These are phyloP conservation scores for Sesamia nonagrioides DNA, from an alignment of 1,140 invertebrate genomes.

Conservation along the genomic window DNA sequence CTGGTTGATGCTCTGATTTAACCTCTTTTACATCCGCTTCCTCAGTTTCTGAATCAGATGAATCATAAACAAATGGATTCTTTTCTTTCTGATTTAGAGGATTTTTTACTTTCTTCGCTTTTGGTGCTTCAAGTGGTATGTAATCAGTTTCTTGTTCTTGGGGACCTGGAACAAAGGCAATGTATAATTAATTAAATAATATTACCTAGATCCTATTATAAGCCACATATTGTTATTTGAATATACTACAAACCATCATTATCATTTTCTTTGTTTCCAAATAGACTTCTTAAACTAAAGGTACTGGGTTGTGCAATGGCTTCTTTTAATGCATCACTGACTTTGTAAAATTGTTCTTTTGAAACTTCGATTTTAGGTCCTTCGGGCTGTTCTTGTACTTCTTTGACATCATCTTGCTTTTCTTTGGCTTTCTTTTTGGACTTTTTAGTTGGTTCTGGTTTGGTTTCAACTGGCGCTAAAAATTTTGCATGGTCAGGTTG, in stretches of 20 bases:
- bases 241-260: constrained; percentile 65
- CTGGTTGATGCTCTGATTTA: constrained; percentile 48
- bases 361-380: constrained; percentile 87
- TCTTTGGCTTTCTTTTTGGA: constrained; percentile 75
- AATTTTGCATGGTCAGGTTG: constrained; percentile 88
- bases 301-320: constrained; percentile 84
- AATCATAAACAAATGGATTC: constrained; percentile 90
- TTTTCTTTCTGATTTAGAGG: constrained; percentile 78
- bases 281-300: constrained; percentile 89
- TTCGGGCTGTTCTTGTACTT: constrained; percentile 55
- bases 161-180: constrained; percentile 59
- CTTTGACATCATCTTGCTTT: constrained; percentile 63
- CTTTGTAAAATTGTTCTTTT: constrained; percentile 89
- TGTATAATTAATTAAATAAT: neutral
- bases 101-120: constrained; percentile 77
- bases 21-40: constrained; percentile 64
- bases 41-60: constrained; percentile 88
- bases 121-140: constrained; percentile 64
- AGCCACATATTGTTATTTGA: neutral
- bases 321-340: constrained; percentile 88
- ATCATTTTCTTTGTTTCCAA: constrained; percentile 78
- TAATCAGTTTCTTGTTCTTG: constrained; percentile 63
- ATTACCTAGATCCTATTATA: neutral
- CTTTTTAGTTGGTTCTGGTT: constrained; percentile 72
- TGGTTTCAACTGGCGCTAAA: constrained; percentile 75